Percentiles rank a stretch among this genome's conserved stretches.
phyloP scores from a whole-genome alignment of 2,888 invertebrate genomes.

The Copidosoma aretas region DNA sequence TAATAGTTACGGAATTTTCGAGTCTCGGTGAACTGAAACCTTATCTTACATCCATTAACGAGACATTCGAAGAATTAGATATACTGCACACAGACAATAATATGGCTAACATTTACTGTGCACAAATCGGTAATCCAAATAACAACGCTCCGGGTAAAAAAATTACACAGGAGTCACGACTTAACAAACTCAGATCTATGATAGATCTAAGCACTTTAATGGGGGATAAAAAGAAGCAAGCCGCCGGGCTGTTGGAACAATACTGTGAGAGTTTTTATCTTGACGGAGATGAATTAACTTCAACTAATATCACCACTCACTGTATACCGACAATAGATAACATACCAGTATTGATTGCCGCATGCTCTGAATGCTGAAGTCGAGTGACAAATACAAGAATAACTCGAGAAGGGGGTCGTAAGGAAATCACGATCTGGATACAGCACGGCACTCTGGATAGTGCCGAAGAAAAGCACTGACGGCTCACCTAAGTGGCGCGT shows the following conservation, averaged over 20 bases:
- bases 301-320: background rate
- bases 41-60: too few species aligned
- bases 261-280: background rate
- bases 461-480: background rate
- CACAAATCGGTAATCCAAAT: too few species aligned
- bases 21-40: too few species aligned
- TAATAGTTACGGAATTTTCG: too few species aligned
- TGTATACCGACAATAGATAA: background rate
- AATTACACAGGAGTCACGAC: too few species aligned
- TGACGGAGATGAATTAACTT: conserved; percentile 1
- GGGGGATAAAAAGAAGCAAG: too few species aligned
- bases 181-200: too few species aligned
- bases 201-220: background rate
- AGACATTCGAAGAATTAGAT: too few species aligned
- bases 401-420: background rate
- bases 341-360: background rate
- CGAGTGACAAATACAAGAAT: background rate
- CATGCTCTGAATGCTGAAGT: background rate
- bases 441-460: background rate
- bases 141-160: too few species aligned
- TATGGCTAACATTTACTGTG: too few species aligned
- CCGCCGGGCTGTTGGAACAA: background rate
- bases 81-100: too few species aligned
- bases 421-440: background rate
- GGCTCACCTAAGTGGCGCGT: conserved; percentile 4